phyloP scores from a whole-genome alignment of 1,140 invertebrate genomes.

The Zelostemma sp. region DNA sequence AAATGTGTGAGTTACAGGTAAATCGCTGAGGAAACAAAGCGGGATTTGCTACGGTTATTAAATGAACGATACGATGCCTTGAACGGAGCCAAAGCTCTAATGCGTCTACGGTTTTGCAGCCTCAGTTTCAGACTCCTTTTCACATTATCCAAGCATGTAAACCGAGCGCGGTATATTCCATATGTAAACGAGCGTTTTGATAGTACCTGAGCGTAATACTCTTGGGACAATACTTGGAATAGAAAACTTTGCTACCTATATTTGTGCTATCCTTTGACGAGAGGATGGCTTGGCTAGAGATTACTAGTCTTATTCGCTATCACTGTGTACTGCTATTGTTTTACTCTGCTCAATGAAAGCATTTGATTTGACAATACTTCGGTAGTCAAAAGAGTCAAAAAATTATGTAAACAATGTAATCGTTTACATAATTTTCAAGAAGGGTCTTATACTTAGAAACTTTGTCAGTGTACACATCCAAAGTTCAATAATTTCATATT shows the following conservation, averaged over 20 bases:
- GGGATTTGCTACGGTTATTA: conserved; percentile 52
- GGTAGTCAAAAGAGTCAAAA: background rate
- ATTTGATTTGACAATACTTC: background rate
- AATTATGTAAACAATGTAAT: too few species aligned
- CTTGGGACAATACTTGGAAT: conserved; percentile 35
- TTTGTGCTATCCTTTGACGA: conserved; percentile 1
- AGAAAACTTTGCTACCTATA: conserved; percentile 40
- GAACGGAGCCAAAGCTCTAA: background rate
- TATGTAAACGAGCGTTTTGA: conserved; percentile 51
- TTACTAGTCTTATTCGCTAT: conserved; percentile 22
- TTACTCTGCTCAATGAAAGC: background rate
- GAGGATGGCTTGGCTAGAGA: background rate
- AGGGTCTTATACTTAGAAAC: too few species aligned
- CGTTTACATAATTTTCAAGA: too few species aligned
- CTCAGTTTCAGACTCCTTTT: conserved; percentile 14
- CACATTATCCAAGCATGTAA: conserved; percentile 33
- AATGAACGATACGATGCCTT: conserved; percentile 46
- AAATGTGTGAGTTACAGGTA: conserved; percentile 16
- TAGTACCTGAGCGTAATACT: conserved; percentile 24
- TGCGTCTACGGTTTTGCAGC: conserved; percentile 1
- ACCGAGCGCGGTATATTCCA: conserved; percentile 11
- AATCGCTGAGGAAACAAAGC: conserved; percentile 47
- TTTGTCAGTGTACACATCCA: too few species aligned
- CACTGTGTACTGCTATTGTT: conserved; percentile 24
- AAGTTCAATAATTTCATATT: too few species aligned